These are phyloP conservation scores for Radopholus similis DNA, from an alignment of 1,140 invertebrate species.

Conservation along the genomic window DNA sequence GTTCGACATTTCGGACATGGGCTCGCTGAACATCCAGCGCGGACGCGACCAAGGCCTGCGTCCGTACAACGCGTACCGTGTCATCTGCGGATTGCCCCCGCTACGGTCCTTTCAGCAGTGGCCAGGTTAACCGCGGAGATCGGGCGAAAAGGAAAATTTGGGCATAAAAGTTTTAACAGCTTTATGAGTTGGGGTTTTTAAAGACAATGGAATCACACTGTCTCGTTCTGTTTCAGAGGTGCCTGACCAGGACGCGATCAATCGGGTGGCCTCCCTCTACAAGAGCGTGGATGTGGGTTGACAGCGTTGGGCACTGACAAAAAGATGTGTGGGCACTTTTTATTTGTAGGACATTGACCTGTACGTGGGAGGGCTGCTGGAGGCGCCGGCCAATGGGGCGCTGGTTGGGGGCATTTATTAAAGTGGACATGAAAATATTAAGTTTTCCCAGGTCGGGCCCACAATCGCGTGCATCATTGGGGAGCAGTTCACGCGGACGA, in stretches of 20 bases:
- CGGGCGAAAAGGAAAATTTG: not conserved
- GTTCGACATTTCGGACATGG: conserved; percentile 31
- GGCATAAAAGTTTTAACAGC: not conserved
- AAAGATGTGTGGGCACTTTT: not conserved
- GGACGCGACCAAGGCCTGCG: conserved; percentile 81
- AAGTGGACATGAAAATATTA: no score
- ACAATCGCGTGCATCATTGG: conserved; percentile 46
- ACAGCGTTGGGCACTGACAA: no score
- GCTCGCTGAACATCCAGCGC: conserved; percentile 67
- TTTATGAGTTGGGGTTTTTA: no score
- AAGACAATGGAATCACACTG: not conserved
- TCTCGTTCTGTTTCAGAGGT: conserved; percentile 35
- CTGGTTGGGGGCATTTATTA: no score
- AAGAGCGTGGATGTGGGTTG: conserved; percentile 11
- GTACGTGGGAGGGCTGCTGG: conserved; percentile 45
- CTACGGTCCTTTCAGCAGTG: conserved; percentile 75
- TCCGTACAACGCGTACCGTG: conserved; percentile 75
- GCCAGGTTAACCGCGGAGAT: conserved; percentile 15
- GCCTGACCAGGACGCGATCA: conserved; percentile 19
- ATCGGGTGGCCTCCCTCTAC: conserved; percentile 37
- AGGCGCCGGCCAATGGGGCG: conserved; percentile 34
- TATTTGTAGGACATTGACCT: conserved; percentile 32
- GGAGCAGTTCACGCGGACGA: conserved; percentile 39
- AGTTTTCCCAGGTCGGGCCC: no score
- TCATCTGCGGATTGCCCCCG: conserved; percentile 73